A percentile compares a stretch with the other conserved stretches of the same genome.
These are phyloP conservation scores for Hypocryptadius cinnamomeus DNA, from an alignment of 2,113 vertebrate species.

Conservation along the genomic window DNA sequence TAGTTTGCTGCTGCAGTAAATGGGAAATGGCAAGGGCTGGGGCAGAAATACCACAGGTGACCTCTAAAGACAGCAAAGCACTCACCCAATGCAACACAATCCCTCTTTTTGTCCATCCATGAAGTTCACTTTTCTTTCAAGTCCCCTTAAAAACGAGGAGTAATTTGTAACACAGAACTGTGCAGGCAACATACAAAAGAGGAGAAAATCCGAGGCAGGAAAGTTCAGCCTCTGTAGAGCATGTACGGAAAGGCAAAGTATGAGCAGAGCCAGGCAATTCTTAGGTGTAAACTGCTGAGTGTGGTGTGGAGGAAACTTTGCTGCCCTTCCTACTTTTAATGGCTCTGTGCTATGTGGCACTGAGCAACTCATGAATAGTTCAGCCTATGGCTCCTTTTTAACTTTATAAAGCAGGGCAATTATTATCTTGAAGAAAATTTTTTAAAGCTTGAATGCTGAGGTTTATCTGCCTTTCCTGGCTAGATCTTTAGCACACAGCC, in stretches of 20 bases:
- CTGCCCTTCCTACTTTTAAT: background rate
- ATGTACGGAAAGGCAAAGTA: background rate
- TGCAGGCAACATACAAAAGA: background rate
- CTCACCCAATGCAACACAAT: background rate
- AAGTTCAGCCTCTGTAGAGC: background rate
- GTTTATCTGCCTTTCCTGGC: constrained; percentile 12
- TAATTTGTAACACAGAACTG: background rate
- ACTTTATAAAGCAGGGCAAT: background rate
- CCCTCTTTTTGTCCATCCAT: background rate
- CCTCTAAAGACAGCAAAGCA: background rate
- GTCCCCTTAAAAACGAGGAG: background rate
- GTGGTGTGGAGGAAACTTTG: background rate
- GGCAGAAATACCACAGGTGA: background rate
- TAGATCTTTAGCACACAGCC: background rate
- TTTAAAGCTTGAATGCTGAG: background rate
- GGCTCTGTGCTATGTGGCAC: background rate
- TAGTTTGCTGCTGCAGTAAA: background rate
- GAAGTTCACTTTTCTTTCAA: background rate
- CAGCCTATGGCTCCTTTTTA: background rate
- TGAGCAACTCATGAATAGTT: background rate
- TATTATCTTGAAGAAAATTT: background rate
- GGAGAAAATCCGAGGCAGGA: background rate
- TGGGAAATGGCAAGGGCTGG: background rate
- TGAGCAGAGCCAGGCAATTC: background rate
- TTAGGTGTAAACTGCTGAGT: background rate